Base-by-base conservation (phyloP, 2,888 invertebrate genomes). In the Volucella inflata region DNA sequence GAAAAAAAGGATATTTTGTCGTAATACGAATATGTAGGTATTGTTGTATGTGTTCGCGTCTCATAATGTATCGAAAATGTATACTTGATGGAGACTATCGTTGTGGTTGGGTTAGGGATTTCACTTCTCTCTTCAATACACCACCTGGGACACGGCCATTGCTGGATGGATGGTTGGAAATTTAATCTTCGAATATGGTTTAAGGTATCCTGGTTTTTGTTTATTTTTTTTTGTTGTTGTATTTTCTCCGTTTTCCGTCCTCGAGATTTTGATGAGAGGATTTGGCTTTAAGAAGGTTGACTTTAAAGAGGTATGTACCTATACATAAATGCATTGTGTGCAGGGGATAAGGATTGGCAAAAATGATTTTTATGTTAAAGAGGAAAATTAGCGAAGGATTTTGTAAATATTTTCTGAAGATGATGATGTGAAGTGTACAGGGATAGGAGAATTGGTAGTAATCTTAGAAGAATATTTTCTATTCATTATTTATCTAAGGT, bases 31-130 rank as follows among this genome's bases (percentile, higher is more conserved):
- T 30, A 48, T 14, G 21, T 40, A 9, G 38, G 59, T 60, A 17
- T 17, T 53, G 17, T 12, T 53, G 57, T 64, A 48, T 51, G 53
- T 78, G 68, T 76, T 51, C 71, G 59, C 53, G 67, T 51, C 55
- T 75, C 30, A 74, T 74, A 83, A 78, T 78, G 64, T 75, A 70
- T 68, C 74, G 70, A 83, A 84, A 79, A 84, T 84, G 79, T 84
- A 70, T 75, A 75, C 75, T 79, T 79, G 74, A 84, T 79, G 68
- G 68, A 44, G 68, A 51, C 30, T 76, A 78, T 74, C 68, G 78
- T 83, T 78, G 83, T 77, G 77, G 57, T 14, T 67, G 14, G n/a
- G n/a, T n/a, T n/a, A n/a, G n/a, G n/a, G n/a, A n/a, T n/a, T 50
- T 59, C 4, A 50, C 50, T 60, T 64, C 64, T 70, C 46, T 55